Base-by-base conservation (phyloP, 2,113 vertebrate species). In the Tylochromis polylepis region DNA sequence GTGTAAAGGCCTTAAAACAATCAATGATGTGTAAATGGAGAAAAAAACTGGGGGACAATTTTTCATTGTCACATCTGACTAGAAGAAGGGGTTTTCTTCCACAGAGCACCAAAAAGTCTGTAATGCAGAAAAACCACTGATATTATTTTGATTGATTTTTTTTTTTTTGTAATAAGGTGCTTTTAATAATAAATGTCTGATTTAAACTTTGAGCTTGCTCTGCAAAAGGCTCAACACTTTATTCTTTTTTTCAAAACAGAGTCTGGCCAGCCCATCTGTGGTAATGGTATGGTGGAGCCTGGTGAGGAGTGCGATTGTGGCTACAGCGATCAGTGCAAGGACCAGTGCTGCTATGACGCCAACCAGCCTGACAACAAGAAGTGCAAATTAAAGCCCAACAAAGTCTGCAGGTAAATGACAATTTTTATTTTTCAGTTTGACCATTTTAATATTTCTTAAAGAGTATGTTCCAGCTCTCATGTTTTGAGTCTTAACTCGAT, bases 231-330 rank as follows among this genome's bases (percentile, higher is more conserved):
- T 77, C 70, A 31, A 51, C 1, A 31, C 16, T 16, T 80, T 36
- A 6, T 89, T 72, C 75, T n/a, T 51, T 79, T 31, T 20, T 20
- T 24, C n/a, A 34, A 79, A 70, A 85, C 92, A 99, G 98, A 99
- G 93, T 99, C 98, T 58, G 98, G 98, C 57, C 98, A 99, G 88
- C 99, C 99, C 58, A 99, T 99, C 91, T 99, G 99, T 93, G 99
- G 99, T 6, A 99, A 99, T 27, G 98, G 98, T 18, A 95, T 99
- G 93, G 98, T 99, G 59, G 99, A 99, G 92, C 96, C 97, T 36
- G 98, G 98, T 20, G 99, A 99, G 87, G 95, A 99, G 90, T 99
- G 99, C 80, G 99, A 99, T 82, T 99, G 99, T 81, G 99, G 99
- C 27, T 99, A 99, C 94, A 98, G 96, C n/a, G 98, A 99, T 90